phyloP scores from a whole-genome alignment of 2,797 vertebrate species.

The Rhabdophis nuchalis region DNA sequence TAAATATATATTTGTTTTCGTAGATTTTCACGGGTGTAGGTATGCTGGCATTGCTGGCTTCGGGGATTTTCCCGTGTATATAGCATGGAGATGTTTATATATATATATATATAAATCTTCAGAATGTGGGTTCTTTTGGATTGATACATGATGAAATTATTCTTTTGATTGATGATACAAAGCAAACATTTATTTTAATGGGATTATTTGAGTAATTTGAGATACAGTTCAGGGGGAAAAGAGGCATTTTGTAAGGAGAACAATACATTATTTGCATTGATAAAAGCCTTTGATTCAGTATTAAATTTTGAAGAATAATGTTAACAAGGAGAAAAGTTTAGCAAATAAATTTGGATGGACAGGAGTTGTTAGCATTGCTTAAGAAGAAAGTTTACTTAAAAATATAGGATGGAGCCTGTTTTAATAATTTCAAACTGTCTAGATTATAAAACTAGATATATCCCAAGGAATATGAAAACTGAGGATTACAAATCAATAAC shows the following conservation, averaged over 20 bases:
- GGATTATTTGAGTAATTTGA: not conserved
- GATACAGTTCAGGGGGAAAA: not conserved
- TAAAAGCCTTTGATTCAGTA: not conserved
- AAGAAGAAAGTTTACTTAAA: not conserved
- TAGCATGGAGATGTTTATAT: too few species aligned
- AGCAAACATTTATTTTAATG: constrained; percentile 7
- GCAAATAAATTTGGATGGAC: not conserved
- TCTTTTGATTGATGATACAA: not conserved
- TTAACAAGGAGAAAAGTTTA: not conserved
- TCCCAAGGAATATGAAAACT: not conserved
- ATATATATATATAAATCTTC: constrained; percentile 20
- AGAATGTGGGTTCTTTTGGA: constrained; percentile 16
- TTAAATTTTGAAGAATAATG: not conserved
- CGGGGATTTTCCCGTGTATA: too few species aligned
- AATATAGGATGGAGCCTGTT: not conserved
- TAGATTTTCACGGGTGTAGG: too few species aligned
- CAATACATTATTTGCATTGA: not conserved
- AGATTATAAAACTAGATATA: not conserved
- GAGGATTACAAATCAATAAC: not conserved
- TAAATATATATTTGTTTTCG: constrained; percentile 19
- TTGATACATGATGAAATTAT: not conserved
- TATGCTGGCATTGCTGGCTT: too few species aligned
- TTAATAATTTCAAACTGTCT: not conserved
- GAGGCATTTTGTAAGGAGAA: not conserved
- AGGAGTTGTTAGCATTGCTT: not conserved